A percentile compares a stretch with the other conserved stretches of the same genome.
These are phyloP conservation scores for Hippocampus comes DNA, from an alignment of 2,113 vertebrate species.

Conservation along the genomic window DNA sequence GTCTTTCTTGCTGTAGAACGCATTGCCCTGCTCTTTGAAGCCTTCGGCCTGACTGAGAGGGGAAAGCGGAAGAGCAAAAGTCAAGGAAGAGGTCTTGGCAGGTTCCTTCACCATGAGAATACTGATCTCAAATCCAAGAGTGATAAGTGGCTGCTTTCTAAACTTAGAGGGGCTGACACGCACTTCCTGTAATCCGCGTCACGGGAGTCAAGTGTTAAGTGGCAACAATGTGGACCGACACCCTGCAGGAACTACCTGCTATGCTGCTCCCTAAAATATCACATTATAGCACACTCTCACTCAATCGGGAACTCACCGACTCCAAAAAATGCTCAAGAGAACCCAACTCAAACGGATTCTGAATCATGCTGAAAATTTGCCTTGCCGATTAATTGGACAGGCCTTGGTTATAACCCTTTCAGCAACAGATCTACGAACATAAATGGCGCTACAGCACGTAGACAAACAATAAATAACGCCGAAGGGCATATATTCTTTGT, in stretches of 20 bases:
- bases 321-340: no score
- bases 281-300: background rate
- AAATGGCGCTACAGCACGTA: no score
- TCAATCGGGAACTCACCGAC: background rate
- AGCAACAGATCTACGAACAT: no score
- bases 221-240: background rate
- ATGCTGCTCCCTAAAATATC: background rate
- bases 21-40: slow-evolving; percentile 93
- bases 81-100: background rate
- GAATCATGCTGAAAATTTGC: background rate
- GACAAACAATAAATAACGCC: no score
- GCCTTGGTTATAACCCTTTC: no score
- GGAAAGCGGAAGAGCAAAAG: slow-evolving; percentile 8
- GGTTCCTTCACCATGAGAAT: background rate
- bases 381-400: no score
- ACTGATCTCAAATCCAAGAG: background rate
- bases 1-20: slow-evolving; percentile 87
- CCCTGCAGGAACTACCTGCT: background rate
- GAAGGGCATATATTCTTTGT: no score
- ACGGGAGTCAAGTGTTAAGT: background rate
- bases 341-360: background rate
- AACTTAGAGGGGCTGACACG: background rate
- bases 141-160: background rate
- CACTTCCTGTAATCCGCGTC: background rate
- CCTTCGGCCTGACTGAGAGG: slow-evolving; percentile 84